phyloP scores from a whole-genome alignment of 1,140 invertebrate genomes.

The Dendroctonus ponderosae region DNA sequence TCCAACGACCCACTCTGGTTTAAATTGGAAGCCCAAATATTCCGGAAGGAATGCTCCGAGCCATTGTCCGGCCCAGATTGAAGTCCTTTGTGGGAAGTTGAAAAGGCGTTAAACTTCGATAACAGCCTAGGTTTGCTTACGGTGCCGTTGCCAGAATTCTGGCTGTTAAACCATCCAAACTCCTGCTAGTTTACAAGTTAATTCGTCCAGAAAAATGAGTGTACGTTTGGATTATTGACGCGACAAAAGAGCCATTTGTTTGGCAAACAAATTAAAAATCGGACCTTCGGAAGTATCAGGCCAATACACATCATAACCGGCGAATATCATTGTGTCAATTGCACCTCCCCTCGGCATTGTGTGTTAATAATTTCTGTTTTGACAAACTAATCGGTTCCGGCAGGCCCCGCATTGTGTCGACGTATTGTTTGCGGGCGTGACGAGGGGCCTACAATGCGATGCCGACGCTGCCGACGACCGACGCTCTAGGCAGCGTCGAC shows the following conservation, averaged over 20 bases:
- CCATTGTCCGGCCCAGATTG: slow-evolving; percentile 26
- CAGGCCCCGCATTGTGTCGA: slow-evolving; percentile 34
- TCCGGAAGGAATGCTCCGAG: slow-evolving; percentile 17
- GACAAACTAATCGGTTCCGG: slow-evolving; percentile 35
- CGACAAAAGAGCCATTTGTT: no score
- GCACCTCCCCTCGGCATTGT: slow-evolving; percentile 27
- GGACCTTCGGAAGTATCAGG: no score
- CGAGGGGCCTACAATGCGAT: slow-evolving; percentile 39
- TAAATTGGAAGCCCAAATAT: slow-evolving; percentile 22
- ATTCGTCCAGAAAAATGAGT: no score
- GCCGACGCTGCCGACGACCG: slow-evolving; percentile 21
- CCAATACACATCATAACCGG: slow-evolving; percentile 3
- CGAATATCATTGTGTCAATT: slow-evolving; percentile 29
- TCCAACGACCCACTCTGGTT: slow-evolving; percentile 11
- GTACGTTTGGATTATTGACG: no score
- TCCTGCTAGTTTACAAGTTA: no score
- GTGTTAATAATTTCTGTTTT: slow-evolving; percentile 36
- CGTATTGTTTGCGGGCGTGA: slow-evolving; percentile 45
- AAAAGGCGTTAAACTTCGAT: neutral
- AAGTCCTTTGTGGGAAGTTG: slow-evolving; percentile 24
- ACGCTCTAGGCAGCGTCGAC: slow-evolving; percentile 41
- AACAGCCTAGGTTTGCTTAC: neutral
- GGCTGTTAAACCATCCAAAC: no score
- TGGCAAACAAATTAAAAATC: no score
- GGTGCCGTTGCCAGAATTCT: neutral